Conservation (phyloP, 2,113 vertebrate species). For the Phyllostomus hastatus region DNA sequence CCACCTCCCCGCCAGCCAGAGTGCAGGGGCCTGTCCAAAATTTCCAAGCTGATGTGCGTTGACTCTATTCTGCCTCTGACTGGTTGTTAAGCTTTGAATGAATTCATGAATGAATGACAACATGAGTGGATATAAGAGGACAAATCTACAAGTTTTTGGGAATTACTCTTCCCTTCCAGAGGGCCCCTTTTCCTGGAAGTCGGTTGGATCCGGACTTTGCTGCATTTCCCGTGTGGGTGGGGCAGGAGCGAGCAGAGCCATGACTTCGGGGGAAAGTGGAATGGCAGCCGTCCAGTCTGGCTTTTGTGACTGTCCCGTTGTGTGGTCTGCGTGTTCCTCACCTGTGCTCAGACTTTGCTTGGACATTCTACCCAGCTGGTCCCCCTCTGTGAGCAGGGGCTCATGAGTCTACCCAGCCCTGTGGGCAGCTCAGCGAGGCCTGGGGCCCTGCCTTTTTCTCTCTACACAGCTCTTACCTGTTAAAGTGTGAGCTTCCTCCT, state of each 20-base stretch:
- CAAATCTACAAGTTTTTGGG: neutral
- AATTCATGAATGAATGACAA: neutral
- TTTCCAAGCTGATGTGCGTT: neutral
- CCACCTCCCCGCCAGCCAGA: neutral
- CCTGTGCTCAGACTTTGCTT: neutral
- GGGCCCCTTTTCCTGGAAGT: neutral
- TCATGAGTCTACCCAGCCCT: neutral
- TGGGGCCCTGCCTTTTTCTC: neutral
- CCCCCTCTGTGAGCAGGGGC: neutral
- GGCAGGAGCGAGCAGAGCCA: neutral
- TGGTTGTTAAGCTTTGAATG: neutral
- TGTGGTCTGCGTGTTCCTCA: too few relatives aligned
- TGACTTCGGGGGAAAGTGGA: neutral
- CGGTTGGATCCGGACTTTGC: neutral
- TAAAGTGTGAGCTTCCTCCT: neutral
- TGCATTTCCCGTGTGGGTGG: neutral
- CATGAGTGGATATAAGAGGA: neutral
- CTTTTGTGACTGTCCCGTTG: neutral
- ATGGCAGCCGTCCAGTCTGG: neutral
- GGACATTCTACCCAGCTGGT: neutral
- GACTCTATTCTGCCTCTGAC: neutral
- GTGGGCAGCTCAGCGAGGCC: fast-evolving
- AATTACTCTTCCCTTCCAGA: neutral
- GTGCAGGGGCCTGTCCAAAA: neutral
- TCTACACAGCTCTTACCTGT: neutral